Percentiles rank a stretch among this genome's conserved stretches.
These are phyloP conservation scores for Gastracanthus pulcherrimus DNA, from an alignment of 2,888 invertebrate species.

Conservation along the genomic window DNA sequence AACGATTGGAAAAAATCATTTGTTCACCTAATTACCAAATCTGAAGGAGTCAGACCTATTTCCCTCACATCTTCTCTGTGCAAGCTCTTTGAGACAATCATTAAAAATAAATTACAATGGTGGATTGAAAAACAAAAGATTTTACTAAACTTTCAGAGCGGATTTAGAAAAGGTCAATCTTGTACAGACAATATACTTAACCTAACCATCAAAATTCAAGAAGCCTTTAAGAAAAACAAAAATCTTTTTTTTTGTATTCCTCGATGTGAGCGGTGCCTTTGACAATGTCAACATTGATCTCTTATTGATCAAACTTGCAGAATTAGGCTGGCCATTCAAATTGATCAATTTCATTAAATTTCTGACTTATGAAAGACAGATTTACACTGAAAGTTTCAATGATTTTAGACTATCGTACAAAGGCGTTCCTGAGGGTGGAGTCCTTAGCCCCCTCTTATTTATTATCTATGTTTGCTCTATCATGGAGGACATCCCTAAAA, in stretches of 20 bases:
- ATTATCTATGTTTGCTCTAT: neutral
- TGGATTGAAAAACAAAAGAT: neutral
- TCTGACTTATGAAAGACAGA: neutral
- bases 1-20: conserved; percentile 5
- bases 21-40: conserved; percentile 37
- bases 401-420: neutral
- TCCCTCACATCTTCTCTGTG: neutral
- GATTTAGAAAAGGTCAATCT: conserved; percentile 11
- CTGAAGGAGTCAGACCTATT: too few species aligned
- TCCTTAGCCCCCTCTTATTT: conserved; percentile 39
- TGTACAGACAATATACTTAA: neutral
- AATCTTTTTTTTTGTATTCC: neutral
- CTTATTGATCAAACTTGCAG: neutral
- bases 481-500: neutral
- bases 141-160: neutral
- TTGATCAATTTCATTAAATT: neutral
- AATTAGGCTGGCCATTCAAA: neutral
- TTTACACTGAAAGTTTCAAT: neutral
- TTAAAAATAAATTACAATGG: neutral
- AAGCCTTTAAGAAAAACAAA: conserved; percentile 19
- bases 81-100: neutral
- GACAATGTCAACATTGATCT: neutral
- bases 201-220: neutral
- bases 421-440: conserved; percentile 43
- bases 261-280: neutral